A percentile compares a stretch with the other conserved stretches of the same genome.
Evolutionary conservation across 2,888 invertebrate species (phyloP).

Genomic region (Tineola bisselliella): DNA sequence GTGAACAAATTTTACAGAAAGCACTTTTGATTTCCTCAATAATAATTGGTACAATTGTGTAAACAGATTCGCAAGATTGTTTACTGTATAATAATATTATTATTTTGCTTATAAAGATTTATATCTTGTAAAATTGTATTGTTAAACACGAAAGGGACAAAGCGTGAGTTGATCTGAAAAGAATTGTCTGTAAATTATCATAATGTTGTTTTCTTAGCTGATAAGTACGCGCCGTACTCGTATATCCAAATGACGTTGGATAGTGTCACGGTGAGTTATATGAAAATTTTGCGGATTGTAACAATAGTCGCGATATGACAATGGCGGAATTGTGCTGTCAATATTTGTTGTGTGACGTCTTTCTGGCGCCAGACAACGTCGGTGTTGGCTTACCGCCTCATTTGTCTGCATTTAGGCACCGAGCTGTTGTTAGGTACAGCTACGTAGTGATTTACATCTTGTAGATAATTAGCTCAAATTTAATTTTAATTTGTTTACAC

Average conservation of each 20-base stretch:
- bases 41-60: background rate
- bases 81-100: background rate
- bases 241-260: background rate
- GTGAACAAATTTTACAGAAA: conserved; percentile 21
- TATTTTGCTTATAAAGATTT: background rate
- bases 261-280: background rate
- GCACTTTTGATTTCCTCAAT: conserved; percentile 1
- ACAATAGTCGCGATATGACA: conserved; percentile 18
- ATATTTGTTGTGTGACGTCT: conserved; percentile 41
- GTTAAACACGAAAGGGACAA: background rate
- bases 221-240: too few species aligned
- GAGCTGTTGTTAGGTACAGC: background rate
- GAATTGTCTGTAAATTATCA: background rate
- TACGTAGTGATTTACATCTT: background rate
- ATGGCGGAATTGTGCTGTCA: conserved; percentile 27
- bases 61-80: background rate
- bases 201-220: conserved; percentile 1
- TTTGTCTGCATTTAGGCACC: conserved; percentile 2
- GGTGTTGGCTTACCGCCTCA: conserved; percentile 12
- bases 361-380: conserved; percentile 12
- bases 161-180: background rate
- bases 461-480: background rate
- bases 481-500: background rate
- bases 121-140: background rate
- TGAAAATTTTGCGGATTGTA: conserved; percentile 1